Conservation (phyloP, 2,797 vertebrate genomes). For the Dipus sagitta region DNA sequence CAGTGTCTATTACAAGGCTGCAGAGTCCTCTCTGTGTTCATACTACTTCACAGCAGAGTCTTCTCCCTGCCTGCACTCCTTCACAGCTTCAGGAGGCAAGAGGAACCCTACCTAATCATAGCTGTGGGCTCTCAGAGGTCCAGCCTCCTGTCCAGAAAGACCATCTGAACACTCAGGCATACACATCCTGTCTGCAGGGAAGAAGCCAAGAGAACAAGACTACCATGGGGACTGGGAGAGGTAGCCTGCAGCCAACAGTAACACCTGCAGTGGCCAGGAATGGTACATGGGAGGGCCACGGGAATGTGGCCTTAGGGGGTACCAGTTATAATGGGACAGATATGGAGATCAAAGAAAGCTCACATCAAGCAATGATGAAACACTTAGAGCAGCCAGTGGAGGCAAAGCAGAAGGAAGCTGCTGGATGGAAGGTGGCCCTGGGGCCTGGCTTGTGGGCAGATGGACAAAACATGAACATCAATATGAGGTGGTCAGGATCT, state of each 20-base stretch:
- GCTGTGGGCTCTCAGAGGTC: not conserved
- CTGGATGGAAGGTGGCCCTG: not conserved
- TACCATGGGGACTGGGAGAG: not conserved
- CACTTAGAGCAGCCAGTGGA: not conserved
- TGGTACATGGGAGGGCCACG: not conserved
- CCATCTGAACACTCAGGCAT: not conserved
- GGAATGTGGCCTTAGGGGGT: not conserved
- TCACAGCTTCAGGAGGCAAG: not conserved
- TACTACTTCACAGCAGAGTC: too few relatives aligned
- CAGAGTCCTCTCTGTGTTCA: not conserved
- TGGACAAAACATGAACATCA: not conserved
- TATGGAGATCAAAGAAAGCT: not conserved
- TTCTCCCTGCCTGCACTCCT: too few relatives aligned
- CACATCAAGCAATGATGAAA: not conserved
- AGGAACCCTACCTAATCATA: not conserved
- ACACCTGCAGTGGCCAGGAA: not conserved
- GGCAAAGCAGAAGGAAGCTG: too few relatives aligned
- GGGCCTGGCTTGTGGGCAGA: too few relatives aligned
- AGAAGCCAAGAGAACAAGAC: not conserved
- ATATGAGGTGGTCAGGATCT: not conserved
- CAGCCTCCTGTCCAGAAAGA: rapidly evolving
- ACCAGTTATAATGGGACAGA: not conserved
- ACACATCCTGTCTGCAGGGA: not conserved
- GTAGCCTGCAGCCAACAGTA: not conserved
- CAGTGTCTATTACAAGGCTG: too few relatives aligned